phyloP scores from a whole-genome alignment of 1,140 invertebrate genomes.

The Geopemphigus sp. region DNA sequence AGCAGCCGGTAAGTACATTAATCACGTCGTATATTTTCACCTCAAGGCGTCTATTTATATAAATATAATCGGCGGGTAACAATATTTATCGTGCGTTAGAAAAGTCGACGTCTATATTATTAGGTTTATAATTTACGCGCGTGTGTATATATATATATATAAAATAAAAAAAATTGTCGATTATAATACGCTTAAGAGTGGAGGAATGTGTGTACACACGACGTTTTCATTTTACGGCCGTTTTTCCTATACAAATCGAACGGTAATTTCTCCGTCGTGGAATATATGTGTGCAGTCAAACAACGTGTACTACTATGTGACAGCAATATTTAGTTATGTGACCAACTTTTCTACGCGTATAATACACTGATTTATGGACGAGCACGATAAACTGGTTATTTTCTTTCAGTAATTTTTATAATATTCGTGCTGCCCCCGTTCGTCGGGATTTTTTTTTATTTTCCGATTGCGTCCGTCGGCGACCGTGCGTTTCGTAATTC shows the following conservation, averaged over 20 bases:
- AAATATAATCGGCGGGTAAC: too few species aligned
- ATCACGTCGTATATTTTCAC: too few species aligned
- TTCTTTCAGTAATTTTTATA: background rate
- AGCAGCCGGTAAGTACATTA: too few species aligned
- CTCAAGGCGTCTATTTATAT: too few species aligned
- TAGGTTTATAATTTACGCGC: background rate
- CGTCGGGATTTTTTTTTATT: background rate
- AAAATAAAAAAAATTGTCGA: background rate
- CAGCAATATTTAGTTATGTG: slow-evolving; percentile 2
- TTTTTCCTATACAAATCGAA: background rate
- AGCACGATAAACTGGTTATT: slow-evolving; percentile 10
- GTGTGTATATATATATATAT: too few species aligned
- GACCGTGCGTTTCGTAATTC: background rate
- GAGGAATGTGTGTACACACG: background rate
- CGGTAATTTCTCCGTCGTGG: background rate
- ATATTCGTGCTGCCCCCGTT: background rate
- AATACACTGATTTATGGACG: slow-evolving; percentile 12
- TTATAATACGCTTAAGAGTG: background rate
- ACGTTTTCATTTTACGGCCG: background rate
- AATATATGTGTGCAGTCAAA: background rate
- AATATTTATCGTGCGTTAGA: background rate
- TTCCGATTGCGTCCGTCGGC: background rate
- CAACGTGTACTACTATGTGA: background rate
- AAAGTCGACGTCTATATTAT: background rate
- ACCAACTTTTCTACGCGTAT: background rate